These are phyloP conservation scores for Beris chalybata DNA, from an alignment of 2,888 invertebrate genomes.

Conservation along the genomic window DNA sequence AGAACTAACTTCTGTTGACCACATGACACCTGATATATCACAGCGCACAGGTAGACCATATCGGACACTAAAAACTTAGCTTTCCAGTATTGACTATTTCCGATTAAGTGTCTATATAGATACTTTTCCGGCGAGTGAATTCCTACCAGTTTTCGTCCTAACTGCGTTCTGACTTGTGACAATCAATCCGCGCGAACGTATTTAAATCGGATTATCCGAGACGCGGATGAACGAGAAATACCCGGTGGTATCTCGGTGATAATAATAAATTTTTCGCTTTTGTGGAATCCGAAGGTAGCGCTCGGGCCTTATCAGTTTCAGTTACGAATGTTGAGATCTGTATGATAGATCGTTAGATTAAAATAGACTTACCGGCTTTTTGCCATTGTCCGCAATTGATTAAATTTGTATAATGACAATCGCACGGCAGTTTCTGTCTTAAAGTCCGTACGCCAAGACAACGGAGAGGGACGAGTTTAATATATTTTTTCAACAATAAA, in stretches of 20 bases:
- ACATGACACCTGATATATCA: conserved; percentile 11
- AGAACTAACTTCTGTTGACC: conserved; percentile 8
- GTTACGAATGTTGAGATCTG: conserved; percentile 22
- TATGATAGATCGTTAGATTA: conserved; percentile 29
- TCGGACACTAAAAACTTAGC: neutral
- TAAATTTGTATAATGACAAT: neutral
- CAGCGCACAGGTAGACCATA: neutral
- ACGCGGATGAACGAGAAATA: too few relatives aligned
- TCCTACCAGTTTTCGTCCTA: too few relatives aligned
- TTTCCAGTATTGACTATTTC: conserved; percentile 1
- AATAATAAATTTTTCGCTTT: conserved; percentile 9
- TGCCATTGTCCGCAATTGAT: conserved; percentile 27
- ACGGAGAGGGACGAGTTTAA: too few relatives aligned
- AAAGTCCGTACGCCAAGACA: too few relatives aligned
- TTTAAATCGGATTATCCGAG: too few relatives aligned
- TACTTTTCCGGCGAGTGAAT: too few relatives aligned
- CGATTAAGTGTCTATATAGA: too few relatives aligned
- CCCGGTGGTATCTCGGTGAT: neutral
- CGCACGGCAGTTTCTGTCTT: too few relatives aligned
- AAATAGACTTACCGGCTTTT: conserved; percentile 22
- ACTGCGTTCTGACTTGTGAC: too few relatives aligned
- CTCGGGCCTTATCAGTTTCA: conserved; percentile 24
- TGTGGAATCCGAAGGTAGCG: neutral
- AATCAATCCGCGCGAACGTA: too few relatives aligned
- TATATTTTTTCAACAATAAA: too few relatives aligned